Percentiles rank a stretch among this genome's conserved stretches.
Conservation (phyloP, 2,888 invertebrate species). For the Argyresthia albistria region DNA sequence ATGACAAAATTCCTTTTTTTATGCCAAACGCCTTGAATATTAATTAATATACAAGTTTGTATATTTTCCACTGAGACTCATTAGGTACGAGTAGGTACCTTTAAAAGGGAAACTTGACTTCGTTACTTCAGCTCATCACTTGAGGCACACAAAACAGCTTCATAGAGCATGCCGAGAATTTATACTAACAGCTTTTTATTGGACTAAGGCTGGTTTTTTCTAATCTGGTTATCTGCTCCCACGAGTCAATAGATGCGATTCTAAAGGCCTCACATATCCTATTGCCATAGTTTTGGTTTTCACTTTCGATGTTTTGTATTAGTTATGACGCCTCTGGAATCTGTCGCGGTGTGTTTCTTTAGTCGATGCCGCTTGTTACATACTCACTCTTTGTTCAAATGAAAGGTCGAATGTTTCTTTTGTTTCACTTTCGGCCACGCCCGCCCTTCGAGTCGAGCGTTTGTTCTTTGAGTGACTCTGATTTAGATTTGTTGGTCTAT, state of each 20-base stretch:
- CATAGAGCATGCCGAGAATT: constrained; percentile 9
- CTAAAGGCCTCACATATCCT: no score
- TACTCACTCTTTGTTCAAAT: neutral
- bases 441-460: neutral
- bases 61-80: neutral
- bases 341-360: neutral
- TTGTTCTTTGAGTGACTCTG: no score
- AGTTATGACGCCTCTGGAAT: no score
- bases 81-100: no score
- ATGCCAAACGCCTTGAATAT: neutral
- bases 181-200: constrained; percentile 18
- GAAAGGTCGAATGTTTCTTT: neutral
- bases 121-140: neutral
- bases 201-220: neutral
- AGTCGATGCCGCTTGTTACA: neutral
- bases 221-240: neutral
- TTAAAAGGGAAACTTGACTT: no score
- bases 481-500: no score
- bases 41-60: neutral
- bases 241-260: neutral
- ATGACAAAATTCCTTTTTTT: constrained; percentile 4
- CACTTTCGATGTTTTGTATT: no score
- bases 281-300: no score
- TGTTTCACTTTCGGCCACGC: neutral
- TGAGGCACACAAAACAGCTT: neutral